Conservation (phyloP, 2,888 invertebrate species). For the Lingula anatina region DNA sequence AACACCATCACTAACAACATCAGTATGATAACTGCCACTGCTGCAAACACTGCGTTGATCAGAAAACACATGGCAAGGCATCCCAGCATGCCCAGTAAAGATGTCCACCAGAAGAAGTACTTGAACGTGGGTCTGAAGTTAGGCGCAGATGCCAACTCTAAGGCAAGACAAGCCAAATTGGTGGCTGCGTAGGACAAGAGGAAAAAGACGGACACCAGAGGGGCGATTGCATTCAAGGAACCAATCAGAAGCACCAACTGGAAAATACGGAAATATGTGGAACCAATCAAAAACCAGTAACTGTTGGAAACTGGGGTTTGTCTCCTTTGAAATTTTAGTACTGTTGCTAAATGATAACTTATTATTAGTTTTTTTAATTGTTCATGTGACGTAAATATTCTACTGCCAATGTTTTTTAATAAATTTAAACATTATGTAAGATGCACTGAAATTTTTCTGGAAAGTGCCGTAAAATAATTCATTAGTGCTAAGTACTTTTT, state of each 20-base stretch:
- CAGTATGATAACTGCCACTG: slow-evolving; percentile 80
- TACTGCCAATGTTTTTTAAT: no score
- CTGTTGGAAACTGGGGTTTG: no score
- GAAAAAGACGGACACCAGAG: slow-evolving; percentile 93
- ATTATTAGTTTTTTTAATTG: no score
- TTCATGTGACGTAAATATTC: no score
- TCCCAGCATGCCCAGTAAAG: slow-evolving; percentile 77
- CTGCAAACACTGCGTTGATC: slow-evolving; percentile 85
- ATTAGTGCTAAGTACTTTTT: no score
- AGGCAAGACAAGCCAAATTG: slow-evolving; percentile 89
- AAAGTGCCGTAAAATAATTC: no score
- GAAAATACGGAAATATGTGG: slow-evolving; percentile 17
- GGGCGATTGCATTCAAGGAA: slow-evolving; percentile 91
- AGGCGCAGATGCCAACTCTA: slow-evolving; percentile 95
- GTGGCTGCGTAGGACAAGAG: slow-evolving; percentile 93
- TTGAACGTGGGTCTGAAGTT: slow-evolving; percentile 97
- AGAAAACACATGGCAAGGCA: slow-evolving; percentile 91
- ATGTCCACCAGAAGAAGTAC: slow-evolving; percentile 93
- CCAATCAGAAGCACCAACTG: slow-evolving; percentile 80
- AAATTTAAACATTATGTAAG: no score
- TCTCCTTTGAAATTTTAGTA: no score
- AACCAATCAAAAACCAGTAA: no score
- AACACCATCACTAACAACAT: slow-evolving; percentile 81
- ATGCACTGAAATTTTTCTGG: no score
- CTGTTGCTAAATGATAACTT: no score